Conservation (phyloP, 2,113 vertebrate species). For the Rhabdornis inornatus region DNA sequence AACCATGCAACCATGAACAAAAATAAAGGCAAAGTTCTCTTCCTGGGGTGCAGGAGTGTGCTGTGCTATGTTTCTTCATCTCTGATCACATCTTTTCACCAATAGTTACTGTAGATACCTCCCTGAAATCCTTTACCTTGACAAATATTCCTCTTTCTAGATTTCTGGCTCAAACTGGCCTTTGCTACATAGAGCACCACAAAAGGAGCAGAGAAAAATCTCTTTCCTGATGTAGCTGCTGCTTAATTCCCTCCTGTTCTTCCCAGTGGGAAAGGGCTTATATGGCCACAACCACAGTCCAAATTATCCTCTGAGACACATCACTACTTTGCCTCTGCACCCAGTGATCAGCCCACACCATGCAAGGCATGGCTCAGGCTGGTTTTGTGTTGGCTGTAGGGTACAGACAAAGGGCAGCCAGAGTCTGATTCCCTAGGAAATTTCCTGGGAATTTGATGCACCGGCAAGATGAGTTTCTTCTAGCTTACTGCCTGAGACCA, state of each 20-base stretch:
- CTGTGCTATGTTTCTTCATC: background rate
- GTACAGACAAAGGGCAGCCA: background rate
- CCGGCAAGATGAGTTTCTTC: background rate
- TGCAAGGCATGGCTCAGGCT: background rate
- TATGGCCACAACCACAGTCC: fast-evolving
- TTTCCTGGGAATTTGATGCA: background rate
- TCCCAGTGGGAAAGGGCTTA: background rate
- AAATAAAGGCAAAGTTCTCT: background rate
- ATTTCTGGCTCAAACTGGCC: background rate
- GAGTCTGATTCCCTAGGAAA: background rate
- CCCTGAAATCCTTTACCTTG: background rate
- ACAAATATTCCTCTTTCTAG: background rate
- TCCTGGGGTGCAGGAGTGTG: background rate
- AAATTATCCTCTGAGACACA: background rate
- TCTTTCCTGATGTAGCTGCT: background rate
- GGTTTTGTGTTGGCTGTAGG: background rate
- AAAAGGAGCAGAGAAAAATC: background rate
- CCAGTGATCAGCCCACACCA: background rate
- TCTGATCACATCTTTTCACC: background rate
- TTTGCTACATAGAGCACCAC: background rate
- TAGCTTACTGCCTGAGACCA: background rate
- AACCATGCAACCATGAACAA: background rate
- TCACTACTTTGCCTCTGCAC: background rate
- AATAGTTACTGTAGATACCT: background rate
- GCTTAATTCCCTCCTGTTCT: background rate